Conservation (phyloP, 2,797 vertebrate species). For the Melanotaenia pygmaea region DNA sequence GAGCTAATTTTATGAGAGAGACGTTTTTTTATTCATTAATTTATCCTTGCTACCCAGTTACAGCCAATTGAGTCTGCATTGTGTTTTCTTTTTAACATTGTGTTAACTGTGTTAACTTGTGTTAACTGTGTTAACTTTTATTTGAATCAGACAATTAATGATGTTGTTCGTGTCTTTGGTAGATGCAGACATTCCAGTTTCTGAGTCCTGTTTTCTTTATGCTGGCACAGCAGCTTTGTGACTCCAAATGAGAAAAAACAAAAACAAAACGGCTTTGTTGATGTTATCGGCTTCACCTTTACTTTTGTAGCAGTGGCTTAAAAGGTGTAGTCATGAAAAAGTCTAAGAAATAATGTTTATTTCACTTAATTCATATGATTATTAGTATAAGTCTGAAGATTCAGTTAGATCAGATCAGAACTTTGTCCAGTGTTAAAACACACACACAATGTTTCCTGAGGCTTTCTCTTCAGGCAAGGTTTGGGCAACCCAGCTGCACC, state of each 20-base stretch:
- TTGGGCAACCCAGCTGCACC: constrained; percentile 43
- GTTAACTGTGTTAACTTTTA: too few species aligned
- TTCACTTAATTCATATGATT: background rate
- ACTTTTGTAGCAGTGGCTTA: background rate
- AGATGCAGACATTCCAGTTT: background rate
- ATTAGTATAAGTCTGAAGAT: background rate
- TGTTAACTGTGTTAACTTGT: too few species aligned
- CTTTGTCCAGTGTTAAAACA: background rate
- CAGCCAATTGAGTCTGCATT: too few species aligned
- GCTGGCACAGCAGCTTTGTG: background rate
- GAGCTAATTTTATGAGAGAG: too few species aligned
- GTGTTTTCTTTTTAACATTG: too few species aligned
- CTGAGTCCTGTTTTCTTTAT: background rate
- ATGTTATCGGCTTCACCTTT: background rate
- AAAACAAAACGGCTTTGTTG: background rate
- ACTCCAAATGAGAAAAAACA: background rate
- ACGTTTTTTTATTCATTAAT: too few species aligned
- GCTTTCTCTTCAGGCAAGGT: constrained; percentile 36
- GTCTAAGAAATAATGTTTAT: background rate
- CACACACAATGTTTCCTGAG: constrained; percentile 4
- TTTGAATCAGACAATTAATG: too few species aligned
- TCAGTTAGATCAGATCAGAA: background rate
- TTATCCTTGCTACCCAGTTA: too few species aligned
- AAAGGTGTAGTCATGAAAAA: background rate
- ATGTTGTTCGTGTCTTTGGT: background rate